Evolutionary conservation across 2,888 invertebrate genomes (phyloP), one percentile per base, ranked within the genome.

Genomic region (Campoplex capitator): DNA sequence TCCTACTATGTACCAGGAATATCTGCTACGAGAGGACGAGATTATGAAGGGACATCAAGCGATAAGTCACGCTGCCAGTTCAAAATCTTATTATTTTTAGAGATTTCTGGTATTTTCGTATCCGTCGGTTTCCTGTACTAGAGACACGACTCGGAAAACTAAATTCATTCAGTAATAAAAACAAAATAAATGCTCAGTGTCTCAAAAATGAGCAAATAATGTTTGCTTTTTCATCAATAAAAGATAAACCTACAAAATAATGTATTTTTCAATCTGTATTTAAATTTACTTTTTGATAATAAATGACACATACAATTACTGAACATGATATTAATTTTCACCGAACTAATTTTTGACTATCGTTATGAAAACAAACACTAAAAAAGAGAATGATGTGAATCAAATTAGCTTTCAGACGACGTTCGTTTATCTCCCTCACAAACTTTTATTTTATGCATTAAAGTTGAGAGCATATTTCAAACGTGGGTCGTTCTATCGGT

Each of bases 21-120:
- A 67, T 67, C 23, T n/a, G 32, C 11, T 42, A 42, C 42, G 23
- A 45, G 18, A 48, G 54, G 32, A 76, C 54, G 67, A 68, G 86
- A 86, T 83, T 83, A 70, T 45, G 56, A 62, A 62, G 45, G 42
- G 78, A 67, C 23, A 32, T 79, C 79, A 70, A 51, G 70, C 75
- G 86, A 83, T 83, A 86, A 86, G 86, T 65, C 85, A 85, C 81
- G 85, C 56, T 48, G 54, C 71, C 23, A 45, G 51, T 73, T 68
- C 28, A 67, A 77, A 82, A 81, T 71, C 48, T 67, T 77, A 58
- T 82, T 58, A 13, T 45, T 70, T 23, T 45, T 28, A 70, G 28
- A 32, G 51, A 51, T 51, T 71, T 32, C 9, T 38, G 38, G 35
- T 2, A 51, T 51, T 71, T 51, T 32, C 48, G 8, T 32, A 16